Conservation (phyloP, 2,797 vertebrate species). For the Triplophysa yarkandensis region DNA sequence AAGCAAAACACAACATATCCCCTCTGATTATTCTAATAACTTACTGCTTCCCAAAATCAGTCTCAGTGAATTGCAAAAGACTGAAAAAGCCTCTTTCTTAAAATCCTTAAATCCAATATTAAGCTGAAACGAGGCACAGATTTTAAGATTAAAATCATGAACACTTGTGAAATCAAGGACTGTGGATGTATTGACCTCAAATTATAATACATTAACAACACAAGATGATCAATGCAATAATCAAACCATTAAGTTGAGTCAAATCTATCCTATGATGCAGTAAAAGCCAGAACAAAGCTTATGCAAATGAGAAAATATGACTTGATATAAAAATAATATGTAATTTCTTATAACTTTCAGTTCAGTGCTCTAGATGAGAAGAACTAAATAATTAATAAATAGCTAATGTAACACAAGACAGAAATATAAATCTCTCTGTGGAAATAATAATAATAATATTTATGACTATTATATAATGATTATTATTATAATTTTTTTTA, state of each 20-base stretch:
- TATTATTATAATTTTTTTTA: too few relatives aligned
- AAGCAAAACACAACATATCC: background rate
- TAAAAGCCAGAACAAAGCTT: conserved; percentile 1
- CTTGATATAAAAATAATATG: too few relatives aligned
- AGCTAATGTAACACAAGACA: too few relatives aligned
- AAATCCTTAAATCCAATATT: conserved; percentile 5
- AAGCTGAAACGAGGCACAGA: background rate
- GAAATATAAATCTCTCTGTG: too few relatives aligned
- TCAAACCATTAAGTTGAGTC: background rate
- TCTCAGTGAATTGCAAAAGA: conserved; percentile 16
- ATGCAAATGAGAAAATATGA: conserved; percentile 1
- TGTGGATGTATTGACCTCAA: background rate
- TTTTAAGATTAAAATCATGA: background rate
- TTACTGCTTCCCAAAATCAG: background rate
- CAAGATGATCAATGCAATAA: background rate
- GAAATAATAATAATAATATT: too few relatives aligned
- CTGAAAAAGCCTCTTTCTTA: conserved; percentile 22
- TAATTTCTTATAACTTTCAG: too few relatives aligned
- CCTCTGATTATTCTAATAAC: background rate
- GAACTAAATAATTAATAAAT: too few relatives aligned
- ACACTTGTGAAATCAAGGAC: too few relatives aligned
- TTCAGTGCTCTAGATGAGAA: too few relatives aligned
- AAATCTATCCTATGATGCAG: conserved; percentile 34
- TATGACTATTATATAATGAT: too few relatives aligned
- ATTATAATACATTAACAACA: too few relatives aligned